These are phyloP conservation scores for Drosophila bunnanda DNA, from an alignment of 2,888 invertebrate genomes.

Conservation along the genomic window DNA sequence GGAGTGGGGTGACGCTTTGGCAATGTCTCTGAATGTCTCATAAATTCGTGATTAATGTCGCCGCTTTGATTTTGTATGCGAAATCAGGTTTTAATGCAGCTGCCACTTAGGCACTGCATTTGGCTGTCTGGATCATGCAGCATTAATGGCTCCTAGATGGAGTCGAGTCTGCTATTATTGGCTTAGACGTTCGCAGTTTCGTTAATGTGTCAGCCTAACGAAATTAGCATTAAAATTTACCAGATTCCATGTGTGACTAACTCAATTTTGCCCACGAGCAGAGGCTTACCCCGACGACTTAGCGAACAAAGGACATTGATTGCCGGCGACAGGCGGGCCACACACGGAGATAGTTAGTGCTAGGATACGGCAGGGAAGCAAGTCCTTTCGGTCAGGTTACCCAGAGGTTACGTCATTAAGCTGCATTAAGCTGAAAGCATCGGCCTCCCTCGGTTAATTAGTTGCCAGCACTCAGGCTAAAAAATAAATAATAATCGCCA, in stretches of 20 bases:
- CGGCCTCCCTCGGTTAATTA: conserved; percentile 58
- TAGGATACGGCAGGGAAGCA: not conserved
- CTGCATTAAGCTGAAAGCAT: conserved; percentile 42
- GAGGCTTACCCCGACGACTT: conserved; percentile 26
- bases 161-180: conserved; percentile 41
- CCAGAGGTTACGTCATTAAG: conserved; percentile 55
- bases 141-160: conserved; percentile 44
- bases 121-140: conserved; percentile 45
- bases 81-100: conserved; percentile 45
- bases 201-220: conserved; percentile 70
- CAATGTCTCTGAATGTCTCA: conserved; percentile 39
- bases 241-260: conserved; percentile 68
- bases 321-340: conserved; percentile 64
- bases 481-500: conserved; percentile 35
- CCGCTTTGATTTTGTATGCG: conserved; percentile 45
- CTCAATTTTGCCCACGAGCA: conserved; percentile 58
- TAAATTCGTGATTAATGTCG: conserved; percentile 51
- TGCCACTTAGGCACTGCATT: conserved; percentile 50
- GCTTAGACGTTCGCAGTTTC: conserved; percentile 54
- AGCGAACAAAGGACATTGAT: conserved; percentile 72
- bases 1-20: not conserved
- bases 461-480: conserved; percentile 31
- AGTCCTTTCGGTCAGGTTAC: conserved; percentile 11
- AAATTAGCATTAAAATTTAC: conserved; percentile 75
- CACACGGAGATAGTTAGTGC: conserved; percentile 62